These are phyloP conservation scores for Platygyra sinensis DNA, from an alignment of 64 coral and sea anemone genomes.

Conservation along the genomic window DNA sequence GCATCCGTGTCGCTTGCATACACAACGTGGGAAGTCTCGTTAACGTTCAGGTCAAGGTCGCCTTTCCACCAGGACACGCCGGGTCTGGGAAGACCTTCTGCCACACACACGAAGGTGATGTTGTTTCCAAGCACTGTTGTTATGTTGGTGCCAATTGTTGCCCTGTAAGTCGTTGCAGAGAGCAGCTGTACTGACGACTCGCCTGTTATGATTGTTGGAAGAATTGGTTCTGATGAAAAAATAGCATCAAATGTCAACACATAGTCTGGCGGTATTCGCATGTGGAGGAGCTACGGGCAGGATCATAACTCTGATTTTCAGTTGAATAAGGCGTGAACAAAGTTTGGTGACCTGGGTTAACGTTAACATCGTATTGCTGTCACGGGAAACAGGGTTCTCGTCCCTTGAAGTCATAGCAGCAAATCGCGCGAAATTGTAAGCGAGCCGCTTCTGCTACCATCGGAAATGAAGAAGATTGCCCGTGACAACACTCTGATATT, in stretches of 20 bases:
- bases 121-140: constrained; percentile 52
- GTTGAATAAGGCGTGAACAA: background rate
- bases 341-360: background rate
- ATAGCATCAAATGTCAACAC: no score
- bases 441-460: background rate
- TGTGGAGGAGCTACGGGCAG: no score
- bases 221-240: constrained; percentile 36
- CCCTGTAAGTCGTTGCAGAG: constrained; percentile 20
- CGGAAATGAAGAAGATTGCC: background rate
- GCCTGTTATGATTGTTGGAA: constrained; percentile 30
- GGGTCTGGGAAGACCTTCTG: constrained; percentile 56
- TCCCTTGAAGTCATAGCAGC: background rate
- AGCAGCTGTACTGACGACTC: constrained; percentile 1
- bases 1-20: constrained; percentile 12
- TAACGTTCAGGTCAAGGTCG: background rate
- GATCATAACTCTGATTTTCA: background rate
- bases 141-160: constrained; percentile 69
- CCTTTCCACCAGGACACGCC: constrained; percentile 62
- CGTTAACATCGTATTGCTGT: background rate
- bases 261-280: no score
- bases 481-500: background rate
- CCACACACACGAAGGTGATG: constrained; percentile 61
- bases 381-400: background rate
- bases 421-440: background rate
- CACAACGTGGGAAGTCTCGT: background rate